Conservation (phyloP, 2,797 vertebrate genomes). For the Balearica regulorum region DNA sequence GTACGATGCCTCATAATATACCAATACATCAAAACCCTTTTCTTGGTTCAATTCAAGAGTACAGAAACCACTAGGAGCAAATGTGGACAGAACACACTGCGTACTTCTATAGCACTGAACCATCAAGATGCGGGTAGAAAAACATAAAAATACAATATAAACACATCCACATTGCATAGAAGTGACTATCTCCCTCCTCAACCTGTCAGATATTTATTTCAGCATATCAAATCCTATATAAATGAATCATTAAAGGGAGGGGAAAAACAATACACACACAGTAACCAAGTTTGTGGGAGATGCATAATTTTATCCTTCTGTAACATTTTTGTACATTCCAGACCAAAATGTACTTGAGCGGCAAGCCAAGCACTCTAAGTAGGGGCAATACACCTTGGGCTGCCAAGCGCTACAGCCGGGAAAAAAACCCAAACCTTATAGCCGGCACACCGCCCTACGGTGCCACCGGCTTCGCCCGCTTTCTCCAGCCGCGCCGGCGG, state of each 20-base stretch:
- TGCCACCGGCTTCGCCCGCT: background rate
- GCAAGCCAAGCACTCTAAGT: background rate
- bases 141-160: background rate
- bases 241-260: accelerated
- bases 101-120: accelerated
- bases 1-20: background rate
- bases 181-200: background rate
- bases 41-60: background rate
- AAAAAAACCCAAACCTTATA: too few relatives aligned
- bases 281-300: background rate
- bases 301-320: background rate
- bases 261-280: accelerated
- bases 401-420: background rate
- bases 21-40: background rate
- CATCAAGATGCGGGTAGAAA: accelerated
- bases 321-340: background rate
- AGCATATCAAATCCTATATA: accelerated
- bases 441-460: background rate
- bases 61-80: background rate
- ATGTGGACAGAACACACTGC: accelerated
- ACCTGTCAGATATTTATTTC: background rate
- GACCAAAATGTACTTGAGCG: accelerated
- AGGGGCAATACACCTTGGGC: background rate
- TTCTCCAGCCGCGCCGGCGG: background rate
- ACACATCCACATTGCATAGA: accelerated